phyloP scores from a whole-genome alignment of 2,888 invertebrate genomes.

The Lissocephala sabroskyi region DNA sequence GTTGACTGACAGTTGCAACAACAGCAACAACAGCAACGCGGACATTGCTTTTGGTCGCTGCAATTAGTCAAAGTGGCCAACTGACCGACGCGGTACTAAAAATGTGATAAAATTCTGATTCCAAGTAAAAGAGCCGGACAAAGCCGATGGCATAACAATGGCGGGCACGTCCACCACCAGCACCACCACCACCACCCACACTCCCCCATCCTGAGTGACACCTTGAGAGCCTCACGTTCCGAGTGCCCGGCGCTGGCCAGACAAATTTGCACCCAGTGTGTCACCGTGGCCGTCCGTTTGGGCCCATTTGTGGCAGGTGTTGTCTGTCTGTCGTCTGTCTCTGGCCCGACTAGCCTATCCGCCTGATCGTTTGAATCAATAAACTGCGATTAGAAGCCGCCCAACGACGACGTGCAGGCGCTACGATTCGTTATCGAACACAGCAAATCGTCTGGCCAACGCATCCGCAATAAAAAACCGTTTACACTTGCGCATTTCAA shows the following conservation, averaged over 20 bases:
- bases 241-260: neutral
- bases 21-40: conserved; percentile 8
- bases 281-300: neutral
- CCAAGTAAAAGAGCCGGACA: conserved; percentile 23
- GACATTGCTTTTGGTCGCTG: conserved; percentile 29
- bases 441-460: conserved; percentile 51
- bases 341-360: conserved; percentile 10
- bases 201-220: no score
- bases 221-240: no score
- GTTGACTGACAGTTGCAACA: conserved; percentile 46
- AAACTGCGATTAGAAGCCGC: conserved; percentile 52
- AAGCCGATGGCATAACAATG: conserved; percentile 21
- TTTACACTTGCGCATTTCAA: conserved; percentile 49
- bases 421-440: conserved; percentile 31
- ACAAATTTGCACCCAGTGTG: conserved; percentile 45
- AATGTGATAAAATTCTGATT: conserved; percentile 53
- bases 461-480: conserved; percentile 56
- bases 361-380: conserved; percentile 58
- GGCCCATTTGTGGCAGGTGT: conserved; percentile 34
- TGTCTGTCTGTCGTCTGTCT: conserved; percentile 15
- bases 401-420: conserved; percentile 9
- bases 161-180: conserved; percentile 49
- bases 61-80: conserved; percentile 59
- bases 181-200: neutral
- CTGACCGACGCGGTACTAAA: conserved; percentile 42